Evolutionary conservation across 2,797 vertebrate species (phyloP).

Genomic region (Hoplostethus atlanticus): DNA sequence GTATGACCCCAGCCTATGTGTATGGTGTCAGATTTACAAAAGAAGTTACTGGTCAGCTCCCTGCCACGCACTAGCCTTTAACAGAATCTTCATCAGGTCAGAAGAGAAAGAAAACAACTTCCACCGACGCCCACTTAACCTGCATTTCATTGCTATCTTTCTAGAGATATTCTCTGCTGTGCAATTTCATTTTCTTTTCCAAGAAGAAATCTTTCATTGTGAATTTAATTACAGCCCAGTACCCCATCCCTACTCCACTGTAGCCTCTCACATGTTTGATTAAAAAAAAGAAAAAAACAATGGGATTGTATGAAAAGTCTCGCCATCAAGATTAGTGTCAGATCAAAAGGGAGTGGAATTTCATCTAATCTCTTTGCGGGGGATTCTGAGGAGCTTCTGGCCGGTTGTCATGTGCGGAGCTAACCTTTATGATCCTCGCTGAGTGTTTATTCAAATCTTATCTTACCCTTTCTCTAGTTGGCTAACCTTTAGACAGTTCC

Average conservation of each 20-base stretch:
- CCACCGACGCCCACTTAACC: constrained; percentile 50
- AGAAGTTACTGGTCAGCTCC: constrained; percentile 27
- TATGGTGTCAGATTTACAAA: constrained; percentile 19
- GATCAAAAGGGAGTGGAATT: constrained; percentile 48
- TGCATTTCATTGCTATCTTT: constrained; percentile 15
- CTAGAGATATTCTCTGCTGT: constrained; percentile 41
- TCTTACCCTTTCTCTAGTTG: constrained; percentile 1
- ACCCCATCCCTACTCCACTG: neutral
- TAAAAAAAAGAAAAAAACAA: constrained; percentile 5
- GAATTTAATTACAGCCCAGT: constrained; percentile 60
- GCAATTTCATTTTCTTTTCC: constrained; percentile 45
- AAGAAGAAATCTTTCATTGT: constrained; percentile 59
- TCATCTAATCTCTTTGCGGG: constrained; percentile 43
- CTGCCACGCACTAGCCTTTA: neutral
- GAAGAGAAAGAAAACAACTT: constrained; percentile 33
- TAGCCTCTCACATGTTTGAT: constrained; percentile 10
- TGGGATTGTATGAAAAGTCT: constrained; percentile 15
- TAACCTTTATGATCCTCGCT: constrained; percentile 43
- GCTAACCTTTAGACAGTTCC: constrained; percentile 20
- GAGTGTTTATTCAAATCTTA: constrained; percentile 32
- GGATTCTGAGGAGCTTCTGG: constrained; percentile 18
- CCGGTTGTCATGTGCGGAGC: constrained; percentile 25
- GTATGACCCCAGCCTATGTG: neutral
- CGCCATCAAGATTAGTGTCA: constrained; percentile 45
- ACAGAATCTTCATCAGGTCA: constrained; percentile 13